Evolutionary conservation across 2,113 vertebrate species (phyloP), one percentile per base, ranked within the genome.

Genomic region (Cyanoderma ruficeps): DNA sequence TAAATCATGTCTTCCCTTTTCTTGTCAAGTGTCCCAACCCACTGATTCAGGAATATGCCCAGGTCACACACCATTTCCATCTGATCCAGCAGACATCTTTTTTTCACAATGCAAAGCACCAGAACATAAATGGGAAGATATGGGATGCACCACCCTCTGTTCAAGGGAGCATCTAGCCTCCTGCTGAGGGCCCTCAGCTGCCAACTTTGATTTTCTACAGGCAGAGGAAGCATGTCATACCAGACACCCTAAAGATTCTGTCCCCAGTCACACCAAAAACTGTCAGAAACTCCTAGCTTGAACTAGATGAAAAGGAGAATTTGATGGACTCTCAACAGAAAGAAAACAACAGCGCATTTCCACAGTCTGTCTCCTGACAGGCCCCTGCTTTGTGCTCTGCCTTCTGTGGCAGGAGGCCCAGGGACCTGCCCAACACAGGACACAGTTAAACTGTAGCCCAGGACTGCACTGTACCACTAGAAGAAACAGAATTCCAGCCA

Each of bases 381-480:
- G 6, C 41, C 13, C 8, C 37, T 7, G 4, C 41, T 88, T 31
- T 0, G 0, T 25, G 41, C 20, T 64, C n/a, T 25, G 9, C 6
- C 20, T 55, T 87, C n/a, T 69, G 41, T 13, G 20, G 49, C 44
- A 47, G 69, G 18, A 82, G 39, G 27, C 27, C 49, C 77, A 55
- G 61, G 30, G 47, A 7, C 25, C 11, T 68, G 21, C 42, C 27
- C 18, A 31, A 3, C 11, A 13, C 4, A 16, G 31, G 31, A 27
- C 7, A 21, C 10, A 52, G 37, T 28, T 31, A 31, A n/a, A 56
- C 35, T 68, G 5, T 3, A 59, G 42, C 50, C 74, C 47, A 46
- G 46, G 68, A 31, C 20, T 50, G 33, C 28, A 10, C 2, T 10
- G 59, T 44, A 28, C 14, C 4, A 2, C 33, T 11, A 1, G 3